A percentile compares a stretch with the other conserved stretches of the same genome.
phyloP scores from a whole-genome alignment of 2,888 invertebrate species.

The Chrysolina haemoptera region DNA sequence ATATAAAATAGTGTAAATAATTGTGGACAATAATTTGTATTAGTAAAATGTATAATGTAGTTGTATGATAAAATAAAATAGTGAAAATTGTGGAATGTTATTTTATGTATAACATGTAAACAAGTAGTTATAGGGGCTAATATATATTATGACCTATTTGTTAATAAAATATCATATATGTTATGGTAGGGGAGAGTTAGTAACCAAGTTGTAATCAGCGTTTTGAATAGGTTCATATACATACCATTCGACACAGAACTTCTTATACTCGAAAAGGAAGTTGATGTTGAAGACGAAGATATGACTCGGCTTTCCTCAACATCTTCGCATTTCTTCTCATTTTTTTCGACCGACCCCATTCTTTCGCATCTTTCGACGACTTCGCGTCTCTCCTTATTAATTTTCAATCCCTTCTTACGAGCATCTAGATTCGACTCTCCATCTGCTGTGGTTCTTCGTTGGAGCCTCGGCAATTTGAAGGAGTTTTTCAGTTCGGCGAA shows the following conservation, averaged over 20 bases:
- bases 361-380: background rate
- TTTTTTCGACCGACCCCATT: background rate
- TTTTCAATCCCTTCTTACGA: background rate
- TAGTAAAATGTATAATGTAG: too few species aligned
- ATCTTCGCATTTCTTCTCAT: background rate
- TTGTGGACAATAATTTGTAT: too few species aligned
- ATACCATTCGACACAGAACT: background rate
- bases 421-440: background rate
- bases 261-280: background rate
- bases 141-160: too few species aligned
- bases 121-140: too few species aligned
- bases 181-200: too few species aligned
- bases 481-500: conserved; percentile 26
- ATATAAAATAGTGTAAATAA: too few species aligned
- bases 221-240: too few species aligned
- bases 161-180: too few species aligned
- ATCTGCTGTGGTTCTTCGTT: background rate
- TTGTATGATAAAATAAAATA: too few species aligned
- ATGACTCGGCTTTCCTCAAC: background rate
- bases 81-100: too few species aligned
- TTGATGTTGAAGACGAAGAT: background rate
- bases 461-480: background rate
- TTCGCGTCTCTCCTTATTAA: background rate
- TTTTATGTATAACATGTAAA: too few species aligned
- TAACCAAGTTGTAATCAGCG: too few species aligned